A percentile compares a stretch with the other conserved stretches of the same genome.
These are phyloP conservation scores for Clarias fuscus DNA, from an alignment of 2,797 vertebrate species.

Conservation along the genomic window DNA sequence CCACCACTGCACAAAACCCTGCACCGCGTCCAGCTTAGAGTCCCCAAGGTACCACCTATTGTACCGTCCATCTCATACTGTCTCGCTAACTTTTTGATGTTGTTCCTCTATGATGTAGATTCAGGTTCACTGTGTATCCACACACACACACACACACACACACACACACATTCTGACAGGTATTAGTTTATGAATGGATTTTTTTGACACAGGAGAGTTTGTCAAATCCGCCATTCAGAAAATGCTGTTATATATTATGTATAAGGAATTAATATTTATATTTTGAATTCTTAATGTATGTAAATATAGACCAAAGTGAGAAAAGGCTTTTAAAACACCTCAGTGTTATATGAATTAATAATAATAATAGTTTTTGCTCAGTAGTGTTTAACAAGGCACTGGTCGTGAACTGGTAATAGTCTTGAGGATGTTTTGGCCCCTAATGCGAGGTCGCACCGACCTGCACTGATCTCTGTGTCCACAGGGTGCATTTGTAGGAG, in stretches of 20 bases:
- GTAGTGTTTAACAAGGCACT: not conserved
- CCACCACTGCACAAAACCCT: slow-evolving; percentile 77
- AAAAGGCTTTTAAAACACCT: not conserved
- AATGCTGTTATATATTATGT: not conserved
- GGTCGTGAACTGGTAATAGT: not conserved
- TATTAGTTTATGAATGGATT: not conserved
- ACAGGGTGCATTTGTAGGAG: slow-evolving; percentile 77
- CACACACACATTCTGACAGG: not conserved
- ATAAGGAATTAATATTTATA: not conserved
- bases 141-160: not conserved
- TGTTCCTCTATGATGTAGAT: not conserved
- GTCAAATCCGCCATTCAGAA: not conserved
- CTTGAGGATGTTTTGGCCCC: not conserved
- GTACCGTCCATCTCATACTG: not conserved
- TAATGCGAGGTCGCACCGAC: not conserved
- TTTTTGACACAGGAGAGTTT: not conserved
- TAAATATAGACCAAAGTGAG: not conserved
- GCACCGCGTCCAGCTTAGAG: slow-evolving; percentile 71
- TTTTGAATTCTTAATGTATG: not conserved
- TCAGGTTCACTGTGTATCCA: not conserved
- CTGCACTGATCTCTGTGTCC: slow-evolving; percentile 10
- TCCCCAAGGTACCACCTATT: slow-evolving; percentile 68
- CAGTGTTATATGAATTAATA: not conserved
- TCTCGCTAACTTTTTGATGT: not conserved
- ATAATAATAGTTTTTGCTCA: not conserved